These are phyloP conservation scores for Excalfactoria chinensis DNA, from an alignment of 2,113 vertebrate species.

Conservation along the genomic window DNA sequence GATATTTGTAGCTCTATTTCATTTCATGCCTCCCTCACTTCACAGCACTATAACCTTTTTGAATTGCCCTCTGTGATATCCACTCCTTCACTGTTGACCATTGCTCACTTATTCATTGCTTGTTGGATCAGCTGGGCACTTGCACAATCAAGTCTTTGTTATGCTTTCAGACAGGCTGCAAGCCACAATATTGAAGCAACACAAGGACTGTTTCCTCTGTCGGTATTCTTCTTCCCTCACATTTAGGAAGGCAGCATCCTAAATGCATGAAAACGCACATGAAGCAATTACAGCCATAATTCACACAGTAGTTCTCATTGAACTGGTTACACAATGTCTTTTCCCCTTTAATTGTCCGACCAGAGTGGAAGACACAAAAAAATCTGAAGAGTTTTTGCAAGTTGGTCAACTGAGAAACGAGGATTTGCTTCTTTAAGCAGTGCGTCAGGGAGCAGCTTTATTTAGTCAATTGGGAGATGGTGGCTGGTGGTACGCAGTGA, in stretches of 20 bases:
- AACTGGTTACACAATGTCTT: background rate
- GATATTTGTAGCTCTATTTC: slow-evolving; percentile 14
- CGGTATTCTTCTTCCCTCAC: slow-evolving; percentile 44
- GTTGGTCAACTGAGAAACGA: slow-evolving; percentile 3
- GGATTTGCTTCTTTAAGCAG: background rate
- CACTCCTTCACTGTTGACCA: slow-evolving; percentile 73
- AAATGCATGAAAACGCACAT: slow-evolving; percentile 13
- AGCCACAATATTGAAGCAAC: slow-evolving; percentile 75
- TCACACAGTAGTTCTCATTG: background rate
- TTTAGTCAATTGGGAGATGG: background rate
- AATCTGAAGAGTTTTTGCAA: slow-evolving; percentile 16
- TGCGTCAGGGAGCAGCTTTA: background rate
- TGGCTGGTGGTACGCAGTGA: background rate
- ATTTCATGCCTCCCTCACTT: slow-evolving; percentile 52
- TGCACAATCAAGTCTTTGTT: slow-evolving; percentile 73
- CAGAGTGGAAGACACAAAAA: background rate
- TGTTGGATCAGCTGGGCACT: slow-evolving; percentile 78
- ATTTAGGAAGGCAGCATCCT: slow-evolving; percentile 25
- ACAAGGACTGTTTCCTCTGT: slow-evolving; percentile 65
- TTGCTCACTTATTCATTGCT: slow-evolving; percentile 70
- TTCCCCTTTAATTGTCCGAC: background rate
- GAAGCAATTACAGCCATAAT: background rate
- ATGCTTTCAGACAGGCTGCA: slow-evolving; percentile 68
- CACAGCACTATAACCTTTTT: slow-evolving; percentile 58
- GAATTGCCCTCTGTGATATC: slow-evolving; percentile 69